Evolutionary conservation across 2,888 invertebrate species (phyloP).

Genomic region (Drosophila macrospina): DNA sequence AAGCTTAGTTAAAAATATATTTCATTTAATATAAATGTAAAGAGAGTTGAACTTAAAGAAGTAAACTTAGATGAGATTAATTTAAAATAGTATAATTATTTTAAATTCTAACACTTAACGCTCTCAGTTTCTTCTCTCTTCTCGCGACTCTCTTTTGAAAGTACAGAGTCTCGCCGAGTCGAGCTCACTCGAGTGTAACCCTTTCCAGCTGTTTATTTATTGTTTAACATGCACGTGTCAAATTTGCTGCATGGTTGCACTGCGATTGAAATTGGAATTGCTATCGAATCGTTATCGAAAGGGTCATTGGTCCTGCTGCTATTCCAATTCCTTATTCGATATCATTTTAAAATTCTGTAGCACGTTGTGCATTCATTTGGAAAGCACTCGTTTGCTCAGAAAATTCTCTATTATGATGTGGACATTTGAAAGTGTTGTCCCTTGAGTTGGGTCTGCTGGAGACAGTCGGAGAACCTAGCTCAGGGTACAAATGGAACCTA

Average conservation of each 20-base stretch:
- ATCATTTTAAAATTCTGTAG: neutral
- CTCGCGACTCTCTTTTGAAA: too few species aligned
- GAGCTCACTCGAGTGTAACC: neutral
- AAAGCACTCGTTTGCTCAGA: conserved; percentile 43
- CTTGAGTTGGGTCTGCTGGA: conserved; percentile 36
- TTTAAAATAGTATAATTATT: neutral
- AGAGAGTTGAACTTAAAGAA: neutral
- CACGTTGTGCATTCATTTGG: conserved; percentile 48
- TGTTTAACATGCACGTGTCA: conserved; percentile 39
- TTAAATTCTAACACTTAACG: too few species aligned
- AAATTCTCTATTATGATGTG: conserved; percentile 33
- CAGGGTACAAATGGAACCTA: neutral
- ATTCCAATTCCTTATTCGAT: neutral
- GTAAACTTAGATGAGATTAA: neutral
- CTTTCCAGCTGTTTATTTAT: conserved; percentile 4
- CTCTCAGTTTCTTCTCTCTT: too few species aligned
- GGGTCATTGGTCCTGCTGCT: conserved; percentile 1
- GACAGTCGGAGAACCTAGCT: conserved; percentile 1
- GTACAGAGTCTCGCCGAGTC: too few species aligned
- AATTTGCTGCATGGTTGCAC: conserved; percentile 59
- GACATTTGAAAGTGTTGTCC: conserved; percentile 31
- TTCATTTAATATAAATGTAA: neutral
- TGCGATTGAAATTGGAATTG: conserved; percentile 32
- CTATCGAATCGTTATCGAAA: conserved; percentile 19
- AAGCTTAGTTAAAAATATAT: neutral